Percentiles rank a stretch among this genome's conserved stretches.
Conservation (phyloP, 1,140 invertebrate genomes). For the Cataglyphis hispanica region DNA sequence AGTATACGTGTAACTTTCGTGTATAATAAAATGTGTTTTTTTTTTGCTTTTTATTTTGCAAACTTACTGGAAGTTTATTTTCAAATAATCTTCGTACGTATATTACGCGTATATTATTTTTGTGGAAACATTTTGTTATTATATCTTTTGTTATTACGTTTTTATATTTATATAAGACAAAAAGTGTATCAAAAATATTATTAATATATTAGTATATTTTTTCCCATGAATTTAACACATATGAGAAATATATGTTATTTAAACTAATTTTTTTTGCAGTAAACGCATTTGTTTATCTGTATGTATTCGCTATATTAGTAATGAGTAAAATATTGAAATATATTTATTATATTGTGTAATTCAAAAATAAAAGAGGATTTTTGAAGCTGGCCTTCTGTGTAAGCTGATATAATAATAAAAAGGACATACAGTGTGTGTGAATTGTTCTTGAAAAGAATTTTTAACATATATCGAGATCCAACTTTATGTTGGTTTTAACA, state of each 20-base stretch:
- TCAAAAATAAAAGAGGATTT: constrained; percentile 51
- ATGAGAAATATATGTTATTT: constrained; percentile 24
- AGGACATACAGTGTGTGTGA: not conserved
- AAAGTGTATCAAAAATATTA: constrained; percentile 27
- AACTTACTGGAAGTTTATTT: too few relatives aligned
- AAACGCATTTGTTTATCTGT: not conserved
- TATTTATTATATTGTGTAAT: constrained; percentile 64
- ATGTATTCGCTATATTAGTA: not conserved
- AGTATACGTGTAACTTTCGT: too few relatives aligned
- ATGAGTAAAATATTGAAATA: not conserved
- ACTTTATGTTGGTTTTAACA: not conserved
- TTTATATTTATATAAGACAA: constrained; percentile 38
- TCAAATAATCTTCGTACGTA: too few relatives aligned
- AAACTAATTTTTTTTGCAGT: not conserved
- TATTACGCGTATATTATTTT: constrained; percentile 23
- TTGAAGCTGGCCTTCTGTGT: constrained; percentile 53
- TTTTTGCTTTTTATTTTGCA: too few relatives aligned
- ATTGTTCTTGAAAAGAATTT: not conserved
- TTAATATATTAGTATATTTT: not conserved
- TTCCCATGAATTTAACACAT: not conserved
- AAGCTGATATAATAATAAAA: constrained; percentile 33
- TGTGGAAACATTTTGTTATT: constrained; percentile 40
- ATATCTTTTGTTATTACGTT: constrained; percentile 30
- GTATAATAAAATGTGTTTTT: too few relatives aligned
- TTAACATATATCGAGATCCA: not conserved